Evolutionary conservation across 2,797 vertebrate species (phyloP), one percentile per base, ranked within the genome.

Genomic region (Trematomus bernacchii): DNA sequence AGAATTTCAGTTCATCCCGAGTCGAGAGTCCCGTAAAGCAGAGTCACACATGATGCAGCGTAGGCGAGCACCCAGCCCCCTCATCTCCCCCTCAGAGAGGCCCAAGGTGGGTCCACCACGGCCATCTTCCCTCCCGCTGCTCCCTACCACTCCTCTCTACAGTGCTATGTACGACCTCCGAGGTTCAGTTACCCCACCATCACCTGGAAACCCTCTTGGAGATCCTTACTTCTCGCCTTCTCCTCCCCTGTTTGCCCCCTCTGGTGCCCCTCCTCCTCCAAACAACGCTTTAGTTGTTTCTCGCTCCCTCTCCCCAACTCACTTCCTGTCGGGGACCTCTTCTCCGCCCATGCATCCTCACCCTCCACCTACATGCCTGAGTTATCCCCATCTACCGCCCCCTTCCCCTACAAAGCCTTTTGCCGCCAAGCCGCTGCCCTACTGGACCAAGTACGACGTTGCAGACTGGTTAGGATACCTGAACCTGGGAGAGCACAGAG

Each of bases 381-480:
- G 94, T 81, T 95, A 96, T 82, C 95, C 95, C 8, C 95, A 95
- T 66, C 83, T 96, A 27, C 93, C 95, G 0, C 93, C 94, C 42
- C 92, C 95, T 1, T 93, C 96, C 43, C 95, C 97, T 13, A 96
- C 96, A 33, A 99, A 98, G 80, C 97, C 97, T 0, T 98, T 98
- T 16, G 97, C 97, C n/a, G 95, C 96, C 55, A 99, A 98, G 80
- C 97, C 97, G 0, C 89, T 98, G 82, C 96, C 96, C 42, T 98
- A 98, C 77, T 98, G 97, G 97, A 98, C 95, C 95, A 99, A 99
- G 89, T 98, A 97, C 8, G 97, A 99, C 9, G 97, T 98, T 66
- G 97, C 97, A 0, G 97, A 99, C 72, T 99, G 97, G 97, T 91
- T 99, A 3, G 96, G 96, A 30, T 97, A 97, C 91, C 92, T 98